These are phyloP conservation scores for Syngnathoides biaculeatus DNA, from an alignment of 2,113 vertebrate genomes.

Conservation along the genomic window DNA sequence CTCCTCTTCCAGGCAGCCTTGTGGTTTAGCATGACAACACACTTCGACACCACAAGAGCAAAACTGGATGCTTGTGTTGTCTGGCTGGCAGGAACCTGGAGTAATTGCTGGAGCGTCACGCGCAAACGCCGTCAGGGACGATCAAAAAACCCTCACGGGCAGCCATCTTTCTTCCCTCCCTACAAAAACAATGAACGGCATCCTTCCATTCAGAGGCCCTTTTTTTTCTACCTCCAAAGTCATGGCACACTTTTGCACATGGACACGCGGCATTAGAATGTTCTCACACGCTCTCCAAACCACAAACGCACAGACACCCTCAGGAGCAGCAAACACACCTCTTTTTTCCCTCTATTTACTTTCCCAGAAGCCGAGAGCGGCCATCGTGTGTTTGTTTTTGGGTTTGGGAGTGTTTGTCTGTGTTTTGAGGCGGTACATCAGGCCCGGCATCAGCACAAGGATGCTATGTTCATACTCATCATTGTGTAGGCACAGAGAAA, in stretches of 20 bases:
- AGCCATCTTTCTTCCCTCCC: conserved; percentile 59
- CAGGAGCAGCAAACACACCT: conserved; percentile 42
- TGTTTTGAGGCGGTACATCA: conserved; percentile 39
- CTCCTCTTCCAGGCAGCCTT: conserved; percentile 33
- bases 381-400: conserved; percentile 16
- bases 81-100: conserved; percentile 54
- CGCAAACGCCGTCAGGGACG: conserved; percentile 48
- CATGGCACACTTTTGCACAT: conserved; percentile 14
- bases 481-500: conserved; percentile 40
- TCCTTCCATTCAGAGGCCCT: conserved; percentile 57
- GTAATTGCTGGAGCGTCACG: conserved; percentile 66
- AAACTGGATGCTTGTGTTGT: conserved; percentile 10
- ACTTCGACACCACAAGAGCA: conserved; percentile 46
- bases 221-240: conserved; percentile 38
- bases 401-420: neutral
- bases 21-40: conserved; percentile 39
- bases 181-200: conserved; percentile 64
- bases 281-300: conserved; percentile 33
- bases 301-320: conserved; percentile 37
- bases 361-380: conserved; percentile 35
- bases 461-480: conserved; percentile 43
- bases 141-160: conserved; percentile 60
- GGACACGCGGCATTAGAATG: conserved; percentile 30
- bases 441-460: conserved; percentile 36
- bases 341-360: conserved; percentile 17